A percentile compares a stretch with the other conserved stretches of the same genome.
phyloP scores from a whole-genome alignment of 2,113 vertebrate genomes.

The Cynocephalus volans region DNA sequence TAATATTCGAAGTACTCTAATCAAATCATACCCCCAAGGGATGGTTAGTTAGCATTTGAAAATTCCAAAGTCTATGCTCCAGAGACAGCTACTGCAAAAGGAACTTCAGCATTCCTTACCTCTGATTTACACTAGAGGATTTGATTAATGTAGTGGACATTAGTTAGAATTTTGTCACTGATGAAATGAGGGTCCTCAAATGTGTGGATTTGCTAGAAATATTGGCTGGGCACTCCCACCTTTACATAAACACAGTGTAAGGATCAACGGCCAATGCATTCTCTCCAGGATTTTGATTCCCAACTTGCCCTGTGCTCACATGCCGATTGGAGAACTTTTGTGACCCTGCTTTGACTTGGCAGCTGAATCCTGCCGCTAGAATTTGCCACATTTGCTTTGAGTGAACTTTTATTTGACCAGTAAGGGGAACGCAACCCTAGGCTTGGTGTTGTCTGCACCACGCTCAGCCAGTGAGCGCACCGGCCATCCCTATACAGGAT shows the following conservation, averaged over 20 bases:
- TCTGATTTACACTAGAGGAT: not conserved
- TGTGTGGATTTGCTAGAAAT: conserved; percentile 10
- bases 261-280: not conserved
- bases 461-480: too few species aligned
- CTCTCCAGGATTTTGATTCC: not conserved
- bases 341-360: not conserved
- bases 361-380: not conserved
- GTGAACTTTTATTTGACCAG: not conserved
- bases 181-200: not conserved
- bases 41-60: conserved; percentile 32
- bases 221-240: not conserved
- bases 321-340: not conserved
- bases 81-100: not conserved
- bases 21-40: conserved; percentile 11
- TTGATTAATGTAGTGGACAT: not conserved
- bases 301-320: not conserved
- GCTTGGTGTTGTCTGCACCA: too few species aligned
- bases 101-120: not conserved
- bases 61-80: not conserved
- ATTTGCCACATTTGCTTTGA: not conserved
- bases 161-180: not conserved
- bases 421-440: too few species aligned
- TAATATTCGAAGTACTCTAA: conserved; percentile 42
- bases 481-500: too few species aligned
- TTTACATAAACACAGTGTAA: not conserved